These are phyloP conservation scores for Rhegmatorhina hoffmannsi DNA, from an alignment of 2,113 vertebrate genomes.

Conservation along the genomic window DNA sequence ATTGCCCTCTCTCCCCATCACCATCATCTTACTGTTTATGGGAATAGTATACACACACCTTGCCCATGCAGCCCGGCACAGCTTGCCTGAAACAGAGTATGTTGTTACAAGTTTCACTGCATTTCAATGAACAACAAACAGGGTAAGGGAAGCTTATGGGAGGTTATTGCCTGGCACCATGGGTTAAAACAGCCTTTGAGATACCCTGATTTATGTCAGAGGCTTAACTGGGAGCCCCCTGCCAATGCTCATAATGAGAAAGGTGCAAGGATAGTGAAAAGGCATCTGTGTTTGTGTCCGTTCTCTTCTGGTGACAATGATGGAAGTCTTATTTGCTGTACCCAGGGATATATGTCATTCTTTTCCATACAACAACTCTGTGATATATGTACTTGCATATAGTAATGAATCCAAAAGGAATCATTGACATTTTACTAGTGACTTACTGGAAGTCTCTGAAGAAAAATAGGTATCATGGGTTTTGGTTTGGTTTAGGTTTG, in stretches of 20 bases:
- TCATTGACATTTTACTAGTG: slow-evolving; percentile 27
- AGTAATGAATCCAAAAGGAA: slow-evolving; percentile 37
- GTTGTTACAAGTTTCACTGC: background rate
- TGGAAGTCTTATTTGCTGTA: slow-evolving; percentile 12
- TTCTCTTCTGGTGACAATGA: slow-evolving; percentile 21
- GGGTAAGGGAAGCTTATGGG: background rate
- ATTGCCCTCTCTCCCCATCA: background rate
- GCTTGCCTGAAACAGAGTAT: background rate
- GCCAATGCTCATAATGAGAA: background rate
- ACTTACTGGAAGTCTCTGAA: slow-evolving; percentile 32
- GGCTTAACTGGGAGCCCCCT: background rate
- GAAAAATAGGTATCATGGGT: slow-evolving; percentile 3
- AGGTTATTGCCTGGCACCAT: background rate
- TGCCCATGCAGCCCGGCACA: background rate
- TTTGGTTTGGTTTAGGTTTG: background rate
- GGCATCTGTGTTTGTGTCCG: background rate
- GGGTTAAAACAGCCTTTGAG: background rate
- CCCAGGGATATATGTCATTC: background rate
- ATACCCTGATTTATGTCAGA: background rate
- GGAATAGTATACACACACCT: background rate
- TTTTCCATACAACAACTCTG: slow-evolving; percentile 4
- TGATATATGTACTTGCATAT: slow-evolving; percentile 8
- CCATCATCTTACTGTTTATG: background rate
- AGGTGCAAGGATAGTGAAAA: background rate
- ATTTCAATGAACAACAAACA: background rate